Conservation (phyloP, 2,888 invertebrate genomes). For the Lordiphosa andalusiaca region DNA sequence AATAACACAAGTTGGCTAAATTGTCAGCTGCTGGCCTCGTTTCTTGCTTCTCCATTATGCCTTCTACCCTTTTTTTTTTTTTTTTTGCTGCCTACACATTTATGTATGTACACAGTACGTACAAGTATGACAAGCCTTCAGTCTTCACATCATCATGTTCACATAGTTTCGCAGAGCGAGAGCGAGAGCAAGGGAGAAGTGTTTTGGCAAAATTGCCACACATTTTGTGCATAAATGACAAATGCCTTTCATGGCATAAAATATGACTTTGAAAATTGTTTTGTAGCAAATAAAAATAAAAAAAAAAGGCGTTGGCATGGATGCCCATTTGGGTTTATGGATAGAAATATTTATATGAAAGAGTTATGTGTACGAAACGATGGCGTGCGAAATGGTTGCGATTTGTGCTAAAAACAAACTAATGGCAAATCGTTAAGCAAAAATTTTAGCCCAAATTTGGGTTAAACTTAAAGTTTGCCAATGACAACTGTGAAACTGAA, state of each 20-base stretch:
- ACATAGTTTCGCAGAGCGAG: conserved; percentile 43
- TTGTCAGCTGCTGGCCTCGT: conserved; percentile 48
- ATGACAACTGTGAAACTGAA: not conserved
- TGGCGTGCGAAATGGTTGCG: conserved; percentile 45
- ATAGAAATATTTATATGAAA: conserved; percentile 3
- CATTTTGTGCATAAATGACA: conserved; percentile 72
- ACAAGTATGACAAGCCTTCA: conserved; percentile 48
- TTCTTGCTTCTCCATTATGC: conserved; percentile 22
- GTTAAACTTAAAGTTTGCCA: not conserved
- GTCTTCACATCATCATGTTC: conserved; percentile 39
- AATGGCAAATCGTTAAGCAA: conserved; percentile 29
- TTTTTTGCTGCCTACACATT: conserved; percentile 27
- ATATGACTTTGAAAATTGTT: conserved; percentile 74
- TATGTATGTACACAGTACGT: conserved; percentile 20
- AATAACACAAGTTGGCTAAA: conserved; percentile 64
- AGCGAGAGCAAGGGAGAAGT: conserved; percentile 8
- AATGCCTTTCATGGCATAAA: conserved; percentile 73
- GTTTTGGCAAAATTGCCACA: conserved; percentile 58
- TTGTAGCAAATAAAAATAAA: conserved; percentile 64
- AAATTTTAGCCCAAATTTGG: not conserved
- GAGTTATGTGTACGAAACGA: not conserved
- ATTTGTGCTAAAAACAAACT: conserved; percentile 25
- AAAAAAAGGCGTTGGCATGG: conserved; percentile 22
- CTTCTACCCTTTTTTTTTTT: conserved; percentile 11
- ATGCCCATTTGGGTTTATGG: conserved; percentile 14